Conservation (phyloP, 2,113 vertebrate species). For the Hirundichthys speculiger region DNA sequence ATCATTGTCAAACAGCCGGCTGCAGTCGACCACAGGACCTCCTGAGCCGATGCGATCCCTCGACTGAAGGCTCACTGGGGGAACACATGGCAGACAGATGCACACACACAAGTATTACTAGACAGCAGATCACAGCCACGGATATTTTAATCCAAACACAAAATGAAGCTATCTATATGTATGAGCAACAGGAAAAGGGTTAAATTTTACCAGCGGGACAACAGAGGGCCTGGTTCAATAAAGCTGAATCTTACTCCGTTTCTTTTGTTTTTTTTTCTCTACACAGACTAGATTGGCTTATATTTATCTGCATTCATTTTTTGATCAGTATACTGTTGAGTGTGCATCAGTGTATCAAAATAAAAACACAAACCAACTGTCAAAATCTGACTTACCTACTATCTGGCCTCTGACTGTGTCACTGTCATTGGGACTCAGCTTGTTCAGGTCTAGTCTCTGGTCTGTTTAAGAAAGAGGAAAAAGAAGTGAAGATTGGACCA, state of each 20-base stretch:
- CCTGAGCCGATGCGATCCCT: conserved; percentile 95
- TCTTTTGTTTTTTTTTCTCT: conserved; percentile 7
- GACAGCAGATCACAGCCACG: conserved; percentile 45
- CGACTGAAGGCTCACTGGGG: conserved; percentile 95
- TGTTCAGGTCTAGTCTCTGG: conserved; percentile 97
- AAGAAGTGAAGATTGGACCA: not conserved
- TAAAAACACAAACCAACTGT: not conserved
- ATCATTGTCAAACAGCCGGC: conserved; percentile 97
- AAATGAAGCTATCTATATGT: conserved; percentile 44
- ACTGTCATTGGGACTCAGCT: conserved; percentile 97
- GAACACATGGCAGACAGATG: conserved; percentile 74
- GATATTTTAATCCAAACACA: conserved; percentile 44
- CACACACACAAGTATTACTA: conserved; percentile 41
- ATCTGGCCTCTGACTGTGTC: conserved; percentile 98
- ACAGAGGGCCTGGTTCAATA: too few relatives aligned
- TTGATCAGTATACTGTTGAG: too few relatives aligned
- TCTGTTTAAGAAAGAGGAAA: conserved; percentile 76
- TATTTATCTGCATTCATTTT: too few relatives aligned
- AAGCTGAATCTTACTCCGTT: not conserved
- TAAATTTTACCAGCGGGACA: conserved; percentile 22
- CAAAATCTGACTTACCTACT: conserved; percentile 87
- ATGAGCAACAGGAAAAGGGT: conserved; percentile 30
- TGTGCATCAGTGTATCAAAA: not conserved
- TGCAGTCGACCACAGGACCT: conserved; percentile 97
- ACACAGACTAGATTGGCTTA: too few relatives aligned